Evolutionary conservation across 2,888 invertebrate genomes (phyloP).

Genomic region (Coremacera marginata): DNA sequence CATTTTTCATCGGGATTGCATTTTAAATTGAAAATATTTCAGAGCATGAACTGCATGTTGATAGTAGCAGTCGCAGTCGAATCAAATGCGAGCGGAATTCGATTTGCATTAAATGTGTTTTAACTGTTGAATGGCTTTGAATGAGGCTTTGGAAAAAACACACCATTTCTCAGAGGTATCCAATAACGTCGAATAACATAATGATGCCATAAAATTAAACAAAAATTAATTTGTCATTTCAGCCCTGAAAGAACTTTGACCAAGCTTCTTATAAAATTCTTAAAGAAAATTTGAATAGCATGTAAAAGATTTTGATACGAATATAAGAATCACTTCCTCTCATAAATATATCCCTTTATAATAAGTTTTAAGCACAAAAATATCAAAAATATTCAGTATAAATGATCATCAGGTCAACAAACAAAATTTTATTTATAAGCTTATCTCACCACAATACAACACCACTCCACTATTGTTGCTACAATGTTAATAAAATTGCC

Average conservation of each 20-base stretch:
- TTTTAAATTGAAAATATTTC: constrained; percentile 60
- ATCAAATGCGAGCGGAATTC: not conserved
- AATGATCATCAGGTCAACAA: too few species aligned
- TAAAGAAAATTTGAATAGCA: too few species aligned
- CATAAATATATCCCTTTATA: too few species aligned
- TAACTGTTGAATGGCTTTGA: not conserved
- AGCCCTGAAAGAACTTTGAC: too few species aligned
- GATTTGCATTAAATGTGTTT: not conserved
- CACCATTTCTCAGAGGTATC: not conserved
- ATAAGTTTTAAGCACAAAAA: not conserved
- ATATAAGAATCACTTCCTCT: too few species aligned
- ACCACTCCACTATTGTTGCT: not conserved
- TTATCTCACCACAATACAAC: too few species aligned
- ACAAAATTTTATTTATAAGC: too few species aligned
- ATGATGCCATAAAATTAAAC: too few species aligned
- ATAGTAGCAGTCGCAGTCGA: not conserved
- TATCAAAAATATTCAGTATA: too few species aligned
- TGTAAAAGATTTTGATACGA: too few species aligned
- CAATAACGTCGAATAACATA: not conserved
- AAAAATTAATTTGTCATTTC: too few species aligned
- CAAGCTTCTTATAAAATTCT: too few species aligned
- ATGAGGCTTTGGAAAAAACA: not conserved
- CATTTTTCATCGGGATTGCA: constrained; percentile 59
- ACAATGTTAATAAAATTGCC: not conserved
- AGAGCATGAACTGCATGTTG: not conserved